A percentile compares a stretch with the other conserved stretches of the same genome.
These are phyloP conservation scores for Acipenser transmontanus DNA, from an alignment of 2,797 vertebrate genomes.

Conservation along the genomic window DNA sequence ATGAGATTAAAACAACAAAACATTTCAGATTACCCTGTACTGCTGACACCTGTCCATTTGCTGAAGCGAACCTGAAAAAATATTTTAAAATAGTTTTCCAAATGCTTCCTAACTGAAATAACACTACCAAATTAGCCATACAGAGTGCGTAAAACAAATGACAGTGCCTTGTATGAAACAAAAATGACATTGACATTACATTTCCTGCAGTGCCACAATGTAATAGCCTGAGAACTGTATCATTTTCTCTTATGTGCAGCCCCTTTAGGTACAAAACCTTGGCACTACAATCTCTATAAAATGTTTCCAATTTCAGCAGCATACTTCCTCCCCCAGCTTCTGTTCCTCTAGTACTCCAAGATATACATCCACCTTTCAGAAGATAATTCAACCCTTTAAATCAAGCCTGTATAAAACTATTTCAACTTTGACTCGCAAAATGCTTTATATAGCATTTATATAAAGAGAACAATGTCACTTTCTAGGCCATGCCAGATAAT, in stretches of 20 bases:
- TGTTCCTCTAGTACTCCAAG: constrained; percentile 30
- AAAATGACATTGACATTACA: not conserved
- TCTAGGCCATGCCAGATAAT: too few relatives aligned
- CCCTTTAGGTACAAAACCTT: not conserved
- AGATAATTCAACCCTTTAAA: constrained; percentile 53
- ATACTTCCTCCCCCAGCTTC: not conserved
- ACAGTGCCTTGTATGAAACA: constrained; percentile 1
- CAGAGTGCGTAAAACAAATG: not conserved
- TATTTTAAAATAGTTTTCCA: not conserved
- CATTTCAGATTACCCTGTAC: too few relatives aligned
- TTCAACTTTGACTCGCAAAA: too few relatives aligned
- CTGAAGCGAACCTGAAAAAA: too few relatives aligned
- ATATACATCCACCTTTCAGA: constrained; percentile 42
- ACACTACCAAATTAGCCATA: not conserved
- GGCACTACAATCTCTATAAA: not conserved
- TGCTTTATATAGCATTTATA: too few relatives aligned
- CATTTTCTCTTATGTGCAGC: not conserved
- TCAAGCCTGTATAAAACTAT: constrained; percentile 27
- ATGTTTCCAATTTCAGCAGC: not conserved
- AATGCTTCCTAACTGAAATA: not conserved
- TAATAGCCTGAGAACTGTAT: not conserved
- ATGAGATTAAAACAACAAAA: too few relatives aligned
- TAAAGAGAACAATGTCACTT: too few relatives aligned
- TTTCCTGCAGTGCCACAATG: not conserved
- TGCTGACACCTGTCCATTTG: too few relatives aligned